Percentiles rank a stretch among this genome's conserved stretches.
These are phyloP conservation scores for Limnephilus auricula DNA, from an alignment of 2,888 invertebrate species.

Conservation along the genomic window DNA sequence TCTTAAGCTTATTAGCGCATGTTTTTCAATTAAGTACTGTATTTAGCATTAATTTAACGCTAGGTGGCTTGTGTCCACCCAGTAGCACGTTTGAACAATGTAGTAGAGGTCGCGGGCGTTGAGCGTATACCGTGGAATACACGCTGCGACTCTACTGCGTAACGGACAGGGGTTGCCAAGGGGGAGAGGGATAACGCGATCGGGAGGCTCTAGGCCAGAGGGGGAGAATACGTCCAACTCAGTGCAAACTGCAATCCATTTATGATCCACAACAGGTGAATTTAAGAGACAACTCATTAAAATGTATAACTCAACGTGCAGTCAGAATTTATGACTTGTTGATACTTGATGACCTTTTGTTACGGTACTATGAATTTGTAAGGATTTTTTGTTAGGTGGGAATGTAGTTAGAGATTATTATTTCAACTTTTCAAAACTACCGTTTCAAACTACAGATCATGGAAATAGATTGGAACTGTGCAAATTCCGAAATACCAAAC, in stretches of 20 bases:
- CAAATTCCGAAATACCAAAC: not conserved
- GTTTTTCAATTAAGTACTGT: not conserved
- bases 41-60: not conserved
- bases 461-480: not conserved
- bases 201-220: conserved; percentile 29
- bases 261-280: conserved; percentile 40
- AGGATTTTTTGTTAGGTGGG: not conserved
- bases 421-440: not conserved
- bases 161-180: conserved; percentile 16
- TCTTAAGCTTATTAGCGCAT: not conserved
- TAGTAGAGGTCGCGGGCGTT: conserved; percentile 61
- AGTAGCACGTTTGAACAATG: conserved; percentile 60
- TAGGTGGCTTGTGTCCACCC: conserved; percentile 25
- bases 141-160: conserved; percentile 49
- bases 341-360: not conserved
- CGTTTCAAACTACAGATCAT: not conserved
- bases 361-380: not conserved
- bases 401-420: not conserved
- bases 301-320: not conserved
- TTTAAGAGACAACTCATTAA: conserved; percentile 31
- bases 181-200: not conserved
- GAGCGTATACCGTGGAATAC: conserved; percentile 46
- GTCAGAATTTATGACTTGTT: conserved; percentile 2
- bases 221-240: conserved; percentile 15
- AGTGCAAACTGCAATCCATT: conserved; percentile 17